phyloP scores from a whole-genome alignment of 2,797 vertebrate genomes.

The Acrossocheilus wenchowensis region DNA sequence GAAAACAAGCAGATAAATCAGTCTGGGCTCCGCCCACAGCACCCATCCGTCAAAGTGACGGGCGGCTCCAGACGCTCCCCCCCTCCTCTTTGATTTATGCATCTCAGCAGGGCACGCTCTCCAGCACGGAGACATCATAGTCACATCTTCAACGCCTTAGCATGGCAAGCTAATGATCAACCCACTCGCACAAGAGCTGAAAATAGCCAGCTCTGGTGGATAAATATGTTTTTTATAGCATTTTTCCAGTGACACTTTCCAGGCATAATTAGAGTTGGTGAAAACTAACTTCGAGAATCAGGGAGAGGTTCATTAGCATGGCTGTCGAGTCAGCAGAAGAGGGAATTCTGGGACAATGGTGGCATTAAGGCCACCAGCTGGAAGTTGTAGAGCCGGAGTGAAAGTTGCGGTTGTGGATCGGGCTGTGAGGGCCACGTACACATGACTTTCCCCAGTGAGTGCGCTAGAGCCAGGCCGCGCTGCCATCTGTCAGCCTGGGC shows the following conservation, averaged over 20 bases:
- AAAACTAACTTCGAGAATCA: constrained; percentile 12
- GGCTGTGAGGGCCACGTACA: neutral
- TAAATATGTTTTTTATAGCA: constrained; percentile 18
- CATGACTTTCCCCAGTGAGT: neutral
- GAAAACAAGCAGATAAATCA: constrained; percentile 56
- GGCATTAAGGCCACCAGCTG: constrained; percentile 13
- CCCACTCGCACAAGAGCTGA: constrained; percentile 8
- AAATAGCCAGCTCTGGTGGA: constrained; percentile 13
- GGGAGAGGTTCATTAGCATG: constrained; percentile 1
- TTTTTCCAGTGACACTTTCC: constrained; percentile 31
- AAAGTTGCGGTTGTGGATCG: neutral
- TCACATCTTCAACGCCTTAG: constrained; percentile 9
- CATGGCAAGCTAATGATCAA: constrained; percentile 34
- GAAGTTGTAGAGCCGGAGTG: constrained; percentile 13
- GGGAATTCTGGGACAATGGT: constrained; percentile 10
- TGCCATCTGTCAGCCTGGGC: constrained; percentile 32
- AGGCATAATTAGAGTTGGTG: constrained; percentile 10
- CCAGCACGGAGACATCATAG: neutral
- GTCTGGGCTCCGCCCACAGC: constrained; percentile 49
- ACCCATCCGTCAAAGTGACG: constrained; percentile 48
- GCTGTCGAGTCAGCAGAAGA: constrained; percentile 16
- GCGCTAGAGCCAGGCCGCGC: neutral
- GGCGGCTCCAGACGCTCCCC: constrained; percentile 37
- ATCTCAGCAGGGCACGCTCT: constrained; percentile 8
- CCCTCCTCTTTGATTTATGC: constrained; percentile 42